Evolutionary conservation across 2,797 vertebrate species (phyloP).

Genomic region (Lagodon rhomboides): DNA sequence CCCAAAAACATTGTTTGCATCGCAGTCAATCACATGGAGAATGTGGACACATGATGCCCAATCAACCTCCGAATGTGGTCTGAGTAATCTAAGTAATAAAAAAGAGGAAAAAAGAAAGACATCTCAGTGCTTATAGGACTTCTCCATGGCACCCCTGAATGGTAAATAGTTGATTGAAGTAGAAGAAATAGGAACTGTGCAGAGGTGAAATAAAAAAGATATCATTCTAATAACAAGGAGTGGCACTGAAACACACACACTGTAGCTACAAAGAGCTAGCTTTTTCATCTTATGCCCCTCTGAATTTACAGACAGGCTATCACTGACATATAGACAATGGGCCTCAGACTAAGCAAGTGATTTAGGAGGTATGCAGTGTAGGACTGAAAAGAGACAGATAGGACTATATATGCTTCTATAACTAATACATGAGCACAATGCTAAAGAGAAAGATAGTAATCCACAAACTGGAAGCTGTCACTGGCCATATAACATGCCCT

Average conservation of each 20-base stretch:
- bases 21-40: no score
- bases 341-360: conserved; percentile 13
- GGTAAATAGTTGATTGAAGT: neutral
- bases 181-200: neutral
- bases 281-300: neutral
- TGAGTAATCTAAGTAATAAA: no score
- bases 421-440: conserved; percentile 32
- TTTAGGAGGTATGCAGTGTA: conserved; percentile 21
- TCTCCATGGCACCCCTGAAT: neutral
- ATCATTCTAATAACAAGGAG: neutral
- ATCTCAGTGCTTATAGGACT: no score
- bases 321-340: conserved; percentile 17
- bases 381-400: conserved; percentile 19
- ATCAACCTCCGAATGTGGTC: no score
- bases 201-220: neutral
- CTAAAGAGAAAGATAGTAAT: conserved; percentile 34
- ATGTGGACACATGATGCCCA: no score
- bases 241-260: neutral
- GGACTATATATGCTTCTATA: neutral
- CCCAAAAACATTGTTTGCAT: no score
- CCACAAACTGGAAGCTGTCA: conserved; percentile 36
- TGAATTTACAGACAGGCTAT: conserved; percentile 20
- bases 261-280: neutral
- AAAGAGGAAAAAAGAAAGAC: no score
- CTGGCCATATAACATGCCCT: conserved; percentile 35